Conservation (phyloP, 2,113 vertebrate species). For the Eira barbara region DNA sequence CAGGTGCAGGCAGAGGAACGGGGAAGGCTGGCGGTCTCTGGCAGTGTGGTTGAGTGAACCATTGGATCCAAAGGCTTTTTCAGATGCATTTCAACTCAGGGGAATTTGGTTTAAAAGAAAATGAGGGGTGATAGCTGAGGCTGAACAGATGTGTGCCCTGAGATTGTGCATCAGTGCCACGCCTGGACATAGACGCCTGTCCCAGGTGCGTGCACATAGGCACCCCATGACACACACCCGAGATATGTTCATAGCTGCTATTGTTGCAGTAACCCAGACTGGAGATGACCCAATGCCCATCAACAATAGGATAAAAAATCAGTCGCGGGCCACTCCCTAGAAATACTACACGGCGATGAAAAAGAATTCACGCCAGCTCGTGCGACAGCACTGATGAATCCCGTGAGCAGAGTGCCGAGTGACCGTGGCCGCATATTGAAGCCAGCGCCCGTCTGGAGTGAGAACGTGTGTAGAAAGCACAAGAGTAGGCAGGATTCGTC, state of each 20-base stretch:
- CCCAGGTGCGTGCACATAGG: not conserved
- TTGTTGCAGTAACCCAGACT: not conserved
- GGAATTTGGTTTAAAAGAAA: not conserved
- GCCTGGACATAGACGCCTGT: accelerated
- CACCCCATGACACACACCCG: accelerated
- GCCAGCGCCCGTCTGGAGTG: not conserved
- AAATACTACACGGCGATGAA: not conserved
- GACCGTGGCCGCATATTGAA: not conserved
- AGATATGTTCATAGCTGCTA: not conserved
- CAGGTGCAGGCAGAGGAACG: not conserved
- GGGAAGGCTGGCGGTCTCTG: not conserved
- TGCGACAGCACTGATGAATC: not conserved
- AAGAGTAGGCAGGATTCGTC: not conserved
- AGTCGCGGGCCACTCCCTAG: not conserved
- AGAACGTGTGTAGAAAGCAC: not conserved
- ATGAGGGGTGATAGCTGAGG: not conserved
- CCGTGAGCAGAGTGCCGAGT: not conserved
- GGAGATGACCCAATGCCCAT: not conserved
- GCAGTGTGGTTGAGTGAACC: not conserved
- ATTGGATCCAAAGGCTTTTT: not conserved
- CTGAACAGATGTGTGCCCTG: accelerated
- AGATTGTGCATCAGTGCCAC: not conserved
- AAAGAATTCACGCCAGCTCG: not conserved
- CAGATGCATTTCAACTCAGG: not conserved
- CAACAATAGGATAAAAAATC: not conserved